A percentile compares a stretch with the other conserved stretches of the same genome.
phyloP scores from a whole-genome alignment of 2,113 vertebrate species.

The Eptesicus fuscus region DNA sequence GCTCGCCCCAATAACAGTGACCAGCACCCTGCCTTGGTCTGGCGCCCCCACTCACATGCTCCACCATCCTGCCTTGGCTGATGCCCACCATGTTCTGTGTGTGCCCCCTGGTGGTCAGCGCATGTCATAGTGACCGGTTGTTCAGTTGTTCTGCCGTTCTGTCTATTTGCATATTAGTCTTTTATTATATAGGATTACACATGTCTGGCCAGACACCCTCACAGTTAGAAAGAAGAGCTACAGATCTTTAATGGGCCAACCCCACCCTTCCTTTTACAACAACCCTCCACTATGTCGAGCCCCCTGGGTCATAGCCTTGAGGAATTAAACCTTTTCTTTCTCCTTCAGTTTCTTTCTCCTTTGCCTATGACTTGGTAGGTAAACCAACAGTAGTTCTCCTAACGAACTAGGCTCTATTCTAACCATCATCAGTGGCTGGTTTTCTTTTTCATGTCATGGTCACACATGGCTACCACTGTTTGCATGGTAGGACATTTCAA shows the following conservation, averaged over 20 bases:
- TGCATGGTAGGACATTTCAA: background rate
- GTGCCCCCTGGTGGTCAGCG: no score
- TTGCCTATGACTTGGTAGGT: slow-evolving; percentile 41
- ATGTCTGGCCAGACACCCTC: background rate
- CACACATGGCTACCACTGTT: background rate
- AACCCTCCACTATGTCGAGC: background rate
- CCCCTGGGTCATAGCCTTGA: background rate
- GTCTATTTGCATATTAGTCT: no score
- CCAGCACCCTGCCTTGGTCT: no score
- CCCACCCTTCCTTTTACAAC: background rate
- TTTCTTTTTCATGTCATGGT: background rate
- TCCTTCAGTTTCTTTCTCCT: slow-evolving; percentile 72
- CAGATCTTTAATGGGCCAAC: accelerated
- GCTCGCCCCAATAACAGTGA: no score
- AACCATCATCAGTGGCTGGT: background rate
- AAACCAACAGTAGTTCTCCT: background rate
- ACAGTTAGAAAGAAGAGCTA: background rate
- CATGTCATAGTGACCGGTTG: no score
- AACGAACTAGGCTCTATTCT: slow-evolving; percentile 7
- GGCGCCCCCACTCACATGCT: no score
- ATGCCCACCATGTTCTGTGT: no score
- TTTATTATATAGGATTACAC: background rate
- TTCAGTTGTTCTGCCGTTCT: no score
- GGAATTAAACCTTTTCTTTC: background rate
- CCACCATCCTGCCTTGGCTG: no score